Conservation (phyloP, 37 sponge, comb jelly and placozoan species). For the Ianthella basta region DNA sequence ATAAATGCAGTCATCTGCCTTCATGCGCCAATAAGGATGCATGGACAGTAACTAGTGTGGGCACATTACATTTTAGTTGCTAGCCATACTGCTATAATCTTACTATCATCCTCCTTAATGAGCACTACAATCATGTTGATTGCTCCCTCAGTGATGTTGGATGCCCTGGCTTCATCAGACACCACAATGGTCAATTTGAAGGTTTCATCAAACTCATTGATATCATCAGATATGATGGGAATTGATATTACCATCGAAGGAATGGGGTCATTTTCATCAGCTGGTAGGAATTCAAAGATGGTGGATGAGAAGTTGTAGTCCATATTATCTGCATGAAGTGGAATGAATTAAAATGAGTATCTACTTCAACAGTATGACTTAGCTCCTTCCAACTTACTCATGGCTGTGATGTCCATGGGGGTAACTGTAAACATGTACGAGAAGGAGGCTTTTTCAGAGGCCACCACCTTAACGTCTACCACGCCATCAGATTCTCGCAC, state of each 20-base stretch:
- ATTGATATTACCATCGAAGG: no score
- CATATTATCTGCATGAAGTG: no score
- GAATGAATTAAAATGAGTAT: no score
- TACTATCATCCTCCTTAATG: constrained; percentile 9
- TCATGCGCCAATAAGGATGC: no score
- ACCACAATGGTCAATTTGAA: background rate
- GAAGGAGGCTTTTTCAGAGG: constrained; percentile 15
- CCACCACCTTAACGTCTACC: background rate
- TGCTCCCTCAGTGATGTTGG: constrained; percentile 17
- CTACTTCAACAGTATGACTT: no score
- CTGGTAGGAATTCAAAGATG: no score
- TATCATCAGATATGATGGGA: background rate
- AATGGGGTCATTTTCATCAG: no score
- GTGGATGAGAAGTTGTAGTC: no score
- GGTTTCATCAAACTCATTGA: background rate
- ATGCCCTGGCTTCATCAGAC: background rate
- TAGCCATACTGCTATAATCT: no score
- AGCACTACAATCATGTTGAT: background rate
- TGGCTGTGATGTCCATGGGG: constrained; percentile 5
- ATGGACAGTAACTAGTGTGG: no score
- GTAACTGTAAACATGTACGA: background rate
- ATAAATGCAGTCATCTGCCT: no score
- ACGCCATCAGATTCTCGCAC: background rate
- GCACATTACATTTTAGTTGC: no score
- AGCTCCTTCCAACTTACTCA: background rate